phyloP scores from a whole-genome alignment of 2,113 vertebrate genomes.

The Numida meleagris region DNA sequence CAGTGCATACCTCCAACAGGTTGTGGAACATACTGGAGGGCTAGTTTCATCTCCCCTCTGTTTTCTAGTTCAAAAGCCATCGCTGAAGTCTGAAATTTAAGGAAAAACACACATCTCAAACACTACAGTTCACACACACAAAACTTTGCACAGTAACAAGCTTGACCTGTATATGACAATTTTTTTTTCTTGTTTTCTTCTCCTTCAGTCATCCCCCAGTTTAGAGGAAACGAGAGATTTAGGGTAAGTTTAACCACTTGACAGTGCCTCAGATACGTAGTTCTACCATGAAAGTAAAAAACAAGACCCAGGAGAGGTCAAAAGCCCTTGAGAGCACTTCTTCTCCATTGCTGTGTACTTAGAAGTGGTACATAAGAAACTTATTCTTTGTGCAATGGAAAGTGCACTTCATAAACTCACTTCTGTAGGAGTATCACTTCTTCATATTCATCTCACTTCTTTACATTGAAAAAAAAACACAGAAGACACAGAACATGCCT shows the following conservation, averaged over 20 bases:
- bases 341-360: background rate
- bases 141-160: background rate
- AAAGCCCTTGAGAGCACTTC: background rate
- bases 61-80: slow-evolving; percentile 71
- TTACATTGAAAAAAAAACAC: background rate
- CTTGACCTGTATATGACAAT: background rate
- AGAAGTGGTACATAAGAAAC: background rate
- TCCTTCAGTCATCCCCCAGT: background rate
- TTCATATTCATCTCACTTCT: background rate
- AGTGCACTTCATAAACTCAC: background rate
- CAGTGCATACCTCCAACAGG: slow-evolving; percentile 78
- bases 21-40: slow-evolving; percentile 86
- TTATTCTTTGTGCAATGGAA: background rate
- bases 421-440: background rate
- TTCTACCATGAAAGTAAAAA: background rate
- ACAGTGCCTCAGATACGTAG: background rate
- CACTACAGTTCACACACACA: background rate
- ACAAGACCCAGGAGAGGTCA: background rate
- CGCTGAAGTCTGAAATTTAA: slow-evolving; percentile 67
- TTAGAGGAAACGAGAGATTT: background rate
- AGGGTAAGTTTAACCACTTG: background rate
- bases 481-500: background rate
- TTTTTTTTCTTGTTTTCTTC: background rate
- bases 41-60: slow-evolving; percentile 88
- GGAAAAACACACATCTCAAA: background rate